Evolutionary conservation across 2,888 invertebrate species (phyloP).

Genomic region (Aethes cnicana): DNA sequence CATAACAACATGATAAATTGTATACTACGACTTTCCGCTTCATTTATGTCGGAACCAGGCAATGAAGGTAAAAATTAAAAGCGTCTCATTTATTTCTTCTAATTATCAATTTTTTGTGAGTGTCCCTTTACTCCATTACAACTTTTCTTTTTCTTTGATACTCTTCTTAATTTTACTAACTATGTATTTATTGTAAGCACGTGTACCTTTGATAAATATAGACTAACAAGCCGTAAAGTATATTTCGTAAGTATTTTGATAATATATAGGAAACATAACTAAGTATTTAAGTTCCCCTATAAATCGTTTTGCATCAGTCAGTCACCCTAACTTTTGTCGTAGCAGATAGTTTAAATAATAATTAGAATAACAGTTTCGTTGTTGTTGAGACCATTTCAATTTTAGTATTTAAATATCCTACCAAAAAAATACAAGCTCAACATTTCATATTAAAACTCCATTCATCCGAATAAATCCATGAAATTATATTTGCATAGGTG

Average conservation of each 20-base stretch:
- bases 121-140: slow-evolving; percentile 53
- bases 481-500: slow-evolving; percentile 7
- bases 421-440: neutral
- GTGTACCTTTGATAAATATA: slow-evolving; percentile 41
- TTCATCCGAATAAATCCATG: neutral
- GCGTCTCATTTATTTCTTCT: slow-evolving; percentile 51
- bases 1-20: slow-evolving; percentile 34
- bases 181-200: slow-evolving; percentile 56
- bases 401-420: neutral
- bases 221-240: slow-evolving; percentile 11
- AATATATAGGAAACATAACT: neutral
- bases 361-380: no score
- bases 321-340: slow-evolving; percentile 11
- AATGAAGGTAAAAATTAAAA: slow-evolving; percentile 75
- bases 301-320: slow-evolving; percentile 1
- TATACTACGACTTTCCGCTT: slow-evolving; percentile 68
- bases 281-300: slow-evolving; percentile 3
- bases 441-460: neutral
- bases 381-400: neutral
- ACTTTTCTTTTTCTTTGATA: slow-evolving; percentile 40
- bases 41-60: slow-evolving; percentile 78
- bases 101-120: slow-evolving; percentile 60
- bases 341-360: neutral
- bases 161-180: slow-evolving; percentile 36
- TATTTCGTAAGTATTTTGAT: slow-evolving; percentile 23